These are phyloP conservation scores for Isurus oxyrinchus DNA, from an alignment of 2,113 vertebrate genomes.

Conservation along the genomic window DNA sequence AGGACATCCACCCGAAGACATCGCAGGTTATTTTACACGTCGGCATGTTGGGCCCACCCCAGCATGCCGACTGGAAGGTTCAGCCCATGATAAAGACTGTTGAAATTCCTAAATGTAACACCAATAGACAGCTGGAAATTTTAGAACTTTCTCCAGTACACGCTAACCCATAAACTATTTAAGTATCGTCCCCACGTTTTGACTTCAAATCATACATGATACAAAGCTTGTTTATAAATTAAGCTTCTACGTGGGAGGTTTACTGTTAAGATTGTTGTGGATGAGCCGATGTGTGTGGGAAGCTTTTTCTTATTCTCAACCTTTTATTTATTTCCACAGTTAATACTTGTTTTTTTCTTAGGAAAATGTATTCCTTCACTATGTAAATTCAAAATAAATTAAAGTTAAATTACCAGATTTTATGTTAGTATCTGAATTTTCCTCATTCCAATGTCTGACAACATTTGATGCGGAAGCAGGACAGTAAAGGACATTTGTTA, in stretches of 20 bases:
- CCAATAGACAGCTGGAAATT: background rate
- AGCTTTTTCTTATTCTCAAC: background rate
- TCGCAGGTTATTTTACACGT: too few relatives aligned
- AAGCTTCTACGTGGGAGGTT: background rate
- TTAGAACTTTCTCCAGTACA: background rate
- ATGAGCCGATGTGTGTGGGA: background rate
- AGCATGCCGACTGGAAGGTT: too few relatives aligned
- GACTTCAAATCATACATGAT: background rate
- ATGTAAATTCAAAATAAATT: background rate
- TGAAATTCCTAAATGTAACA: background rate
- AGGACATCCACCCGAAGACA: too few relatives aligned
- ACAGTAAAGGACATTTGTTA: background rate
- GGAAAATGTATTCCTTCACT: background rate
- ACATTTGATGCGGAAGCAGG: background rate
- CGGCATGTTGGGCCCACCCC: too few relatives aligned
- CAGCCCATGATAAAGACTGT: background rate
- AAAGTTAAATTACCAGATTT: background rate
- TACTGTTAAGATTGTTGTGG: background rate
- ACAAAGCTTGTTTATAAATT: background rate
- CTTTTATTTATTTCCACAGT: background rate
- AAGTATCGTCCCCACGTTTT: background rate
- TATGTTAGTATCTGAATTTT: background rate
- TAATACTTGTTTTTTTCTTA: background rate
- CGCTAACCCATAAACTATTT: background rate
- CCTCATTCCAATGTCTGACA: background rate